These are phyloP conservation scores for Cactoblastis cactorum DNA, from an alignment of 2,888 invertebrate species.

Conservation along the genomic window DNA sequence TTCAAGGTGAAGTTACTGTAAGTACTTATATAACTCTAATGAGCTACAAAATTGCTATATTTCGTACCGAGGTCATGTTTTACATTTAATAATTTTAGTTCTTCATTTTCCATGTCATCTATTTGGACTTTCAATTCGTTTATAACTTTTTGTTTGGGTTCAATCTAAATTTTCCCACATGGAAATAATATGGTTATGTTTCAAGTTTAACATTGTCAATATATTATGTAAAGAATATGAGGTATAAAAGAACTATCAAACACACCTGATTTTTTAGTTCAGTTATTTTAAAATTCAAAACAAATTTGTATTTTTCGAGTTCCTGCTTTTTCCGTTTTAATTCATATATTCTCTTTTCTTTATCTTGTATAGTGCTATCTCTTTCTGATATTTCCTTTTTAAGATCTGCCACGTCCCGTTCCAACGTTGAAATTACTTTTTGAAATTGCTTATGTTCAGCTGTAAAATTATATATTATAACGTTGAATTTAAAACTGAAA, in stretches of 20 bases:
- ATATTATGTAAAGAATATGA: no score
- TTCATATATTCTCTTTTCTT: slow-evolving; percentile 91
- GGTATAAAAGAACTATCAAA: slow-evolving; percentile 10
- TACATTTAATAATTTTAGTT: slow-evolving; percentile 81
- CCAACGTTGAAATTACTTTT: slow-evolving; percentile 84
- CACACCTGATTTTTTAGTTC: slow-evolving; percentile 87
- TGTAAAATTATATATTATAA: slow-evolving; percentile 27
- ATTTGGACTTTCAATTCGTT: slow-evolving; percentile 89
- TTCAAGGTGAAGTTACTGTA: slow-evolving; percentile 26
- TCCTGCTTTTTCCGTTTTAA: slow-evolving; percentile 91
- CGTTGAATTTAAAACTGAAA: not conserved
- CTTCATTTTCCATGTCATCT: slow-evolving; percentile 90
- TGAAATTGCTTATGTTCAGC: slow-evolving; percentile 86
- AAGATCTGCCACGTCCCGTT: slow-evolving; percentile 88
- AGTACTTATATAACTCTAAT: no score
- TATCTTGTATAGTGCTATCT: slow-evolving; percentile 90
- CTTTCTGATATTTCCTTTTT: slow-evolving; percentile 92
- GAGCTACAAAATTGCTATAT: not conserved
- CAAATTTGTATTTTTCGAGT: slow-evolving; percentile 94
- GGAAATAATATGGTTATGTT: not conserved
- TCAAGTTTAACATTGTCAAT: no score
- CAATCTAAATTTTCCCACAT: slow-evolving; percentile 77
- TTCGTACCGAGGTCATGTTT: slow-evolving; percentile 71
- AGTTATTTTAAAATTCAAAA: slow-evolving; percentile 92
- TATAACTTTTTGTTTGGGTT: slow-evolving; percentile 90